These are phyloP conservation scores for Caiman crocodilus DNA, from an alignment of 2,797 vertebrate species.

Conservation along the genomic window DNA sequence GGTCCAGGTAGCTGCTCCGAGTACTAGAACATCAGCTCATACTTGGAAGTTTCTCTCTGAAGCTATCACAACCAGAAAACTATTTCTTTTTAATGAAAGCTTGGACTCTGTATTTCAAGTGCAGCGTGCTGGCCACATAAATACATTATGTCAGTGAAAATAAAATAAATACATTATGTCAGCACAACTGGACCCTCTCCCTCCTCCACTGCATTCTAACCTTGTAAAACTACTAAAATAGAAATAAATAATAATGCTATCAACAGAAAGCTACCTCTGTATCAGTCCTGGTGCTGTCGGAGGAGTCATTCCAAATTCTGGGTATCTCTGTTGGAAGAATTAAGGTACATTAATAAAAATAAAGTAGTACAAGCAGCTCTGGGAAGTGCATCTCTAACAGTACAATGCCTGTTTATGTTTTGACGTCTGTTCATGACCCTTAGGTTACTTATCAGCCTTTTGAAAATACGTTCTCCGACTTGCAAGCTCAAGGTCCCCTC, in stretches of 20 bases:
- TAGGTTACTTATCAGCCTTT: neutral
- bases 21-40: neutral
- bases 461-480: neutral
- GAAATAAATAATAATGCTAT: neutral
- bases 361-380: neutral
- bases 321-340: constrained; percentile 86
- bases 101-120: neutral
- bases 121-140: constrained; percentile 2
- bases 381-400: neutral
- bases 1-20: neutral
- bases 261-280: constrained; percentile 85
- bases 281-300: constrained; percentile 88
- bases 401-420: neutral
- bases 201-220: neutral
- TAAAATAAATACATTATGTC: constrained; percentile 38
- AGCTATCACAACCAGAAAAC: neutral
- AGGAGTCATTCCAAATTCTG: constrained; percentile 92
- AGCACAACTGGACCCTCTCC: no score
- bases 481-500: neutral
- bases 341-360: constrained; percentile 36
- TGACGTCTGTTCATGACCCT: neutral
- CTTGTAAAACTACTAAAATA: constrained; percentile 6
- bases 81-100: neutral
- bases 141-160: constrained; percentile 28
- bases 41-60: constrained; percentile 21